A percentile compares a stretch with the other conserved stretches of the same genome.
Conservation (phyloP, 2,113 vertebrate genomes). For the Rhadina sibilatrix region DNA sequence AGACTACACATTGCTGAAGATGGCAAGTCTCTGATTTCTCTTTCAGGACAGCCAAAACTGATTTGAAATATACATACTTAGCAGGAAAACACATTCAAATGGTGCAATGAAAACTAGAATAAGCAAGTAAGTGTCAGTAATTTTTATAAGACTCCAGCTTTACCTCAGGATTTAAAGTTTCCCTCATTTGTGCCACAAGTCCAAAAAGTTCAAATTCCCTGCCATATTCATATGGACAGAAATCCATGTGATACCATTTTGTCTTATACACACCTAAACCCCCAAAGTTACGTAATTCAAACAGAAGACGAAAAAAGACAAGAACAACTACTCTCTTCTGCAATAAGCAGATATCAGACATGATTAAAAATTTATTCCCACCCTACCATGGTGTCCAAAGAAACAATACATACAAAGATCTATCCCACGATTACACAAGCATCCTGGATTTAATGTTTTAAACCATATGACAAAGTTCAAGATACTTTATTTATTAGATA, state of each 20-base stretch:
- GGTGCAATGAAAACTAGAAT: neutral
- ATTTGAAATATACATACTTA: neutral
- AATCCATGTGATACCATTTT: neutral
- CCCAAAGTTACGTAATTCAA: neutral
- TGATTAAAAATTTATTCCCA: constrained; percentile 34
- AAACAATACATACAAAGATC: constrained; percentile 1
- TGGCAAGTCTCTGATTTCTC: neutral
- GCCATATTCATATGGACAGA: neutral
- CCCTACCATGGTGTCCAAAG: neutral
- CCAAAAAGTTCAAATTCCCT: neutral
- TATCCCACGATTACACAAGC: neutral
- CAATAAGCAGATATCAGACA: neutral
- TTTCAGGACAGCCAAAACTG: neutral
- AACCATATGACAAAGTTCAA: constrained; percentile 12
- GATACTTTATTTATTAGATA: constrained; percentile 29
- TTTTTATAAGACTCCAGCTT: neutral
- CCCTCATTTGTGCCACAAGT: neutral
- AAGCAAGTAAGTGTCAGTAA: neutral
- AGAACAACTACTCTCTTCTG: neutral
- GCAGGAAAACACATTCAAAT: neutral
- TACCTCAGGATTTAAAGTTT: neutral
- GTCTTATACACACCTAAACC: neutral
- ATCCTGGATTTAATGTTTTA: neutral
- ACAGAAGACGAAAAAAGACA: neutral
- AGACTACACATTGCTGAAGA: neutral